phyloP scores from a whole-genome alignment of 2,113 vertebrate species.

The Lycaon pictus region DNA sequence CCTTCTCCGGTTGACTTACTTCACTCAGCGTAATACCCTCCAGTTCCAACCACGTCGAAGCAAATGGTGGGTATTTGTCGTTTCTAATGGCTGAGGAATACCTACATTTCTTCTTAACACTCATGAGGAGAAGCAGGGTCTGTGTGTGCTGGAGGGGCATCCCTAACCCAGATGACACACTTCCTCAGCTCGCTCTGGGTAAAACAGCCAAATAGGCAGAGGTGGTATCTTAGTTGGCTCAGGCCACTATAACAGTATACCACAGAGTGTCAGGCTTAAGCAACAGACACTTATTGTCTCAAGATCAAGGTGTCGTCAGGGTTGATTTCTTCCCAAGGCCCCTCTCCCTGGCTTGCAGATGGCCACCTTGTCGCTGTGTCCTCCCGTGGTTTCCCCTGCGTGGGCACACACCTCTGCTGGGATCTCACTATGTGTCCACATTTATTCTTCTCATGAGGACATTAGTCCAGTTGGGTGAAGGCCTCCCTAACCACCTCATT shows the following conservation, averaged over 20 bases:
- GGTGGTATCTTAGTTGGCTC: neutral
- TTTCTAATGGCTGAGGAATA: too few relatives aligned
- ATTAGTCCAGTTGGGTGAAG: neutral
- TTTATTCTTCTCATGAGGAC: neutral
- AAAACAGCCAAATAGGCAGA: neutral
- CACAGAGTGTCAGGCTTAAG: neutral
- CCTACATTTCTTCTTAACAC: conserved; percentile 14
- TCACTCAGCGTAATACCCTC: too few relatives aligned
- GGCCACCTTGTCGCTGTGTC: neutral
- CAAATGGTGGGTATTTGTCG: too few relatives aligned
- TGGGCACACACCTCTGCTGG: neutral
- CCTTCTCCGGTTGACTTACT: too few relatives aligned
- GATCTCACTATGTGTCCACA: neutral
- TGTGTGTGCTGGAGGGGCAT: neutral
- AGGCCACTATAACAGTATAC: neutral
- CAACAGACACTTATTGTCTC: neutral
- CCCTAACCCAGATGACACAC: neutral
- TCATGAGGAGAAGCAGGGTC: neutral
- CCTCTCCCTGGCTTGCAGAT: neutral
- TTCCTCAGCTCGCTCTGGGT: neutral
- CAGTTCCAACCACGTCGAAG: too few relatives aligned
- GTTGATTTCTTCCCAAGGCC: neutral
- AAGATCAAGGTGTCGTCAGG: neutral
- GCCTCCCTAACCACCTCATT: neutral
- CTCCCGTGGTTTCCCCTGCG: neutral